Evolutionary conservation across 2,888 invertebrate species (phyloP), one percentile per base, ranked within the genome.

Genomic region (Pyrochroa serraticornis): DNA sequence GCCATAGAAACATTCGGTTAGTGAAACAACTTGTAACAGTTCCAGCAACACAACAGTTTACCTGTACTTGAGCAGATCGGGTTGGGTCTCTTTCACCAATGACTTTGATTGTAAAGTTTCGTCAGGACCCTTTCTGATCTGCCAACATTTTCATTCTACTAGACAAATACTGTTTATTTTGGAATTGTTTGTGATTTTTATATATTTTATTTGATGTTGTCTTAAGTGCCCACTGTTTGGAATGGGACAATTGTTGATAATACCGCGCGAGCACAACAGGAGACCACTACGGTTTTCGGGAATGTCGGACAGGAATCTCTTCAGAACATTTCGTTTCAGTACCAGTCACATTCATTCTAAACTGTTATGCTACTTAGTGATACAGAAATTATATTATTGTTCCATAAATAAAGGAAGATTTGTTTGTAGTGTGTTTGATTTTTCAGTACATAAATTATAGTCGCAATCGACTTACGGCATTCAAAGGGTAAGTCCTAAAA

Each of bases 381-480:
- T 67, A 65, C 65, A 69, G 60, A 69, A 67, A 71, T 65, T 71
- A 72, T 72, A 72, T 71, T 69, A 72, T 68, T 72, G 71, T 71
- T 71, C 71, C 65, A 71, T 69, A 57, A 72, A 71, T 72, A 72
- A 71, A 72, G 64, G 66, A 71, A 64, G 64, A 69, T 70, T 70
- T 71, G 69, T 71, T 72, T 68, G 65, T 66, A 58, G 36, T 34
- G 22, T 7, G 14, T 38, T 9, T 36, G 50, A 5, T 38, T 32
- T 9, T 13, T 9, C 12, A 9, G 8, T 45, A 39, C 3, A 39
- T 10, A 3, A 9, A 37, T n/a, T 6, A 37, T 9, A 37, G 9
- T 10, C n/a, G n/a, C n/a, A n/a, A n/a, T n/a, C n/a, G n/a, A n/a
- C n/a, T n/a, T n/a, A n/a, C n/a, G n/a, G n/a, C n/a, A n/a, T n/a